Evolutionary conservation across 2,888 invertebrate genomes (phyloP), one percentile per base, ranked within the genome.

Genomic region (Drosophila barbarae): DNA sequence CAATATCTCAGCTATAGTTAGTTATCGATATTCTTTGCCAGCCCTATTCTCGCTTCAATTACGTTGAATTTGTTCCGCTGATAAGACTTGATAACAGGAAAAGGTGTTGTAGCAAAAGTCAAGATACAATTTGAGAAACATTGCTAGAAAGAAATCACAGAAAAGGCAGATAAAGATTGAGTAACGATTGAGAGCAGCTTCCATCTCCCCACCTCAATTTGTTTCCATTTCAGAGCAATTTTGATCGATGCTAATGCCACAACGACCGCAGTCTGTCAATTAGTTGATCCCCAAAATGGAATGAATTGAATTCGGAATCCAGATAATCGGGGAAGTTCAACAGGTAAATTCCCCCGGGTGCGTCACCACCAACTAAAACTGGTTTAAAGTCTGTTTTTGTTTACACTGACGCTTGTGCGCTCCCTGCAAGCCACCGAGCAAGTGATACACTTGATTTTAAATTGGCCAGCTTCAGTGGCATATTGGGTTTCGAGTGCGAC

Each of bases 301-400:
- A 10, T 21, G 10, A 3, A 18, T 12, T 21, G 13, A 18, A 21
- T 38, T 18, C 8, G 13, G 13, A 15, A n/a, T 49, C 28, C 34
- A 34, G 60, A 15, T 34, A 59, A 30, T 51, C 36, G 61, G 51
- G 63, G 63, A 63, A 51, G 26, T 51, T 63, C 44, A 21, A 41
- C 42, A 63, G 42, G 63, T 63, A 52, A 63, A 58, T 59, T 63
- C 52, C 63, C 58, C 8, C 39, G n/a, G 2, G 23, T 63, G 63
- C 44, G 63, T 63, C 63, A 63, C 32, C 15, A 5, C 13, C 26
- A 21, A 52, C 36, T 26, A 38, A 63, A 63, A 63, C 63, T 7
- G 63, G 63, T 63, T 63, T 63, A 28, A 30, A 44, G 10, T 44
- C 34, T 61, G 63, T 63, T 49, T 63, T 61, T 51, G 63, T 38